phyloP scores from a whole-genome alignment of 2,797 vertebrate genomes.

The Avahi laniger region DNA sequence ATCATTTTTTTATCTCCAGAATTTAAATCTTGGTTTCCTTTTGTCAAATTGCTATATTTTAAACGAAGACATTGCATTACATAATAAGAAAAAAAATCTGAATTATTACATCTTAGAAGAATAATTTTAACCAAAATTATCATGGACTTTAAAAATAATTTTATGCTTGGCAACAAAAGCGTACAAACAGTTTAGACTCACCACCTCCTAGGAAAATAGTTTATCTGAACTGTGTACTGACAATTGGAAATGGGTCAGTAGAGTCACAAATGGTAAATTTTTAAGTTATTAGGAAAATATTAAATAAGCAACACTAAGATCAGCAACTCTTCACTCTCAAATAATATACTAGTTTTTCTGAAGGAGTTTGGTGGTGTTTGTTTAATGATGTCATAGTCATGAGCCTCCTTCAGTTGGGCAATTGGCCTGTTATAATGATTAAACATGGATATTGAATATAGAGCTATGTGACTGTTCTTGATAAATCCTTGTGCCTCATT shows the following conservation, averaged over 20 bases:
- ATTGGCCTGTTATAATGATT: neutral
- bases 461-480: neutral
- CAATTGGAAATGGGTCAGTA: neutral
- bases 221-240: neutral
- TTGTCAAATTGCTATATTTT: neutral
- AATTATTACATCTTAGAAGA: neutral
- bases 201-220: neutral
- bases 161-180: neutral
- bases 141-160: neutral
- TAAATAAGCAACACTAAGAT: neutral
- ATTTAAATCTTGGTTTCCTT: neutral
- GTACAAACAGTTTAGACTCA: neutral
- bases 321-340: neutral
- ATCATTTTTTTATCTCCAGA: neutral
- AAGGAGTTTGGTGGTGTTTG: neutral
- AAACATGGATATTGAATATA: neutral
- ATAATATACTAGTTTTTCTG: neutral
- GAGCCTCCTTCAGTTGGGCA: neutral
- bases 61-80: neutral
- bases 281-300: neutral
- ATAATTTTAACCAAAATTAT: conserved; percentile 14
- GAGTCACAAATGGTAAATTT: neutral
- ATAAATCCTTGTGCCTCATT: neutral
- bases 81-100: neutral
- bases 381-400: neutral